A percentile compares a stretch with the other conserved stretches of the same genome.
Evolutionary conservation across 1,140 invertebrate genomes (phyloP).

Genomic region (Paraescarpia echinospica): DNA sequence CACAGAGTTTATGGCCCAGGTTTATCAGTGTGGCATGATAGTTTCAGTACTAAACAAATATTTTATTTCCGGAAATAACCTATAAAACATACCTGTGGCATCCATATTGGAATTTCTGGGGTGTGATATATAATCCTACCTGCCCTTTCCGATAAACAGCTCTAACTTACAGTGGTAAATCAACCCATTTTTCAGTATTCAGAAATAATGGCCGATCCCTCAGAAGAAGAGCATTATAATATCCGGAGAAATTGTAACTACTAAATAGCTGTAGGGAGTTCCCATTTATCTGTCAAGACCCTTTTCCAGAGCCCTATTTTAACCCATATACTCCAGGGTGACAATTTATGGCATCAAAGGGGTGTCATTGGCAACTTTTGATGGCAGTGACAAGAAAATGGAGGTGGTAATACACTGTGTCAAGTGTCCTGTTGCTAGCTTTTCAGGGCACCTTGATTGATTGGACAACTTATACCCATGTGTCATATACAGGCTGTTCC

Average conservation of each 20-base stretch:
- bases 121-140: background rate
- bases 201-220: background rate
- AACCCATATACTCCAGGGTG: background rate
- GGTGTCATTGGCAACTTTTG: background rate
- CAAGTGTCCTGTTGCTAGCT: background rate
- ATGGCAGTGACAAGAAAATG: background rate
- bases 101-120: background rate
- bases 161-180: background rate
- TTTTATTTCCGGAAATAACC: background rate
- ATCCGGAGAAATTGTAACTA: background rate
- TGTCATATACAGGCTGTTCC: background rate
- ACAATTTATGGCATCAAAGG: background rate
- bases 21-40: background rate
- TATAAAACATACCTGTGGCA: background rate
- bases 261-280: background rate
- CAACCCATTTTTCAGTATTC: background rate
- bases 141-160: background rate
- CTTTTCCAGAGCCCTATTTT: background rate
- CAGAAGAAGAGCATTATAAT: background rate
- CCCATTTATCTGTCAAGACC: background rate
- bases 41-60: background rate
- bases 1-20: background rate
- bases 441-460: background rate
- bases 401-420: background rate
- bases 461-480: background rate